Evolutionary conservation across 2,797 vertebrate species (phyloP).

Genomic region (Phrynocephalus forsythii): DNA sequence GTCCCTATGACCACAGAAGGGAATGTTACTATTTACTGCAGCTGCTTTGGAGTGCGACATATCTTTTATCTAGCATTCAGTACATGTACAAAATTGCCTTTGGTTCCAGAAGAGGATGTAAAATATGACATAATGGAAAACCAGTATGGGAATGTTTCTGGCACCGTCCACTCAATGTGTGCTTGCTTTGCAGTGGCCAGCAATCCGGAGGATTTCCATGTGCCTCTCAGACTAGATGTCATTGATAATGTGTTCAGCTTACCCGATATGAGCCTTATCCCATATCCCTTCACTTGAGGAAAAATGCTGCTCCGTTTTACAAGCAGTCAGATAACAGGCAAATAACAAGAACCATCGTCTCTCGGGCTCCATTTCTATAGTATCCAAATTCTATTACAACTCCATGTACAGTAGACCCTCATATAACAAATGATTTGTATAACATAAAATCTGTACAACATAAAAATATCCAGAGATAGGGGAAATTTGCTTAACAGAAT

Average conservation of each 20-base stretch:
- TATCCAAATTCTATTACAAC: too few relatives aligned
- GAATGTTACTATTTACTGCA: constrained; percentile 37
- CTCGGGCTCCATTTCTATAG: too few relatives aligned
- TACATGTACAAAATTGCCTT: constrained; percentile 17
- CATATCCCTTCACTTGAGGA: neutral
- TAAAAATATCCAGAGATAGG: too few relatives aligned
- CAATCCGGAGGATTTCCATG: neutral
- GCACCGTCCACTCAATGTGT: neutral
- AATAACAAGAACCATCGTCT: too few relatives aligned
- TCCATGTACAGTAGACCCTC: too few relatives aligned
- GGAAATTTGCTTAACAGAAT: too few relatives aligned
- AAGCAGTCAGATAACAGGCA: neutral
- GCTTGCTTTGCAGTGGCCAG: neutral
- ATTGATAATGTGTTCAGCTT: neutral
- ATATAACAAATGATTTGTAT: too few relatives aligned
- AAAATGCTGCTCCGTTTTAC: neutral
- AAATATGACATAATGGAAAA: constrained; percentile 22
- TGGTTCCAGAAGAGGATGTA: constrained; percentile 2
- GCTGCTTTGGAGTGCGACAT: neutral
- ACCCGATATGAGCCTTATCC: neutral
- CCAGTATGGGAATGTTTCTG: neutral
- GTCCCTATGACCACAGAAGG: neutral
- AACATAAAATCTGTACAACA: too few relatives aligned
- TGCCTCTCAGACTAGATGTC: neutral
- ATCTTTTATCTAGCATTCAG: constrained; percentile 10